Evolutionary conservation across 2,113 vertebrate genomes (phyloP), one percentile per base, ranked within the genome.

Genomic region (Maccullochella peelii): DNA sequence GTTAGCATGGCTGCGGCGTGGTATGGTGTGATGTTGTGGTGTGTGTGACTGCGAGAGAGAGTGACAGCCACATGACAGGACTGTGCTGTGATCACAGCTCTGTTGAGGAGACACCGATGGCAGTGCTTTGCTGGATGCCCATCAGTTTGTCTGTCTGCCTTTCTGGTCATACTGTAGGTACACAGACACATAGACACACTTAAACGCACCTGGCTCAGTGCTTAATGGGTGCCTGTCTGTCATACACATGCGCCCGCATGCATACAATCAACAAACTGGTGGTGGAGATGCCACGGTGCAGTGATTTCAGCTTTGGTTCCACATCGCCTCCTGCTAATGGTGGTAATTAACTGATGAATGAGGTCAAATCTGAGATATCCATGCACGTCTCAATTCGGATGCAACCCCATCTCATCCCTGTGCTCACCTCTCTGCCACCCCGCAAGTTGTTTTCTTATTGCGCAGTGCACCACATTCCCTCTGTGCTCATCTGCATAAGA

Each of bases 401-500:
- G 86, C 92, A 91, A 92, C 88, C 93, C 84, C 67, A 57, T 81
- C 86, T 88, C 91, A 82, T 85, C 83, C 85, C 83, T n/a, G 73
- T 7, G 86, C 86, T 86, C 92, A 91, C 89, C 90, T 88, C 89
- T 79, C 80, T 86, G 76, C 89, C 90, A 82, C 87, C 92, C 91
- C 89, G 86, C 88, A 84, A 93, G 93, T 95, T 95, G 92, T 95
- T 95, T 95, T 95, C 93, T 94, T 95, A 95, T 94, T 95, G 92
- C 90, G 94, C 93, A 91, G 85, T 93, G 93, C 94, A 95, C 93
- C 93, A 93, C 88, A 86, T 92, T 95, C 93, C 93, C 92, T 94
- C 93, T 89, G 90, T 86, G 91, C 95, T 95, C 94, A 96, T 96
- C 94, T 95, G 95, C 95, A 95, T 95, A 96, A 95, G 95, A 96